Percentiles rank a stretch among this genome's conserved stretches.
These are phyloP conservation scores for Trichogramma dendrolimi DNA, from an alignment of 2,888 invertebrate species.

Conservation along the genomic window DNA sequence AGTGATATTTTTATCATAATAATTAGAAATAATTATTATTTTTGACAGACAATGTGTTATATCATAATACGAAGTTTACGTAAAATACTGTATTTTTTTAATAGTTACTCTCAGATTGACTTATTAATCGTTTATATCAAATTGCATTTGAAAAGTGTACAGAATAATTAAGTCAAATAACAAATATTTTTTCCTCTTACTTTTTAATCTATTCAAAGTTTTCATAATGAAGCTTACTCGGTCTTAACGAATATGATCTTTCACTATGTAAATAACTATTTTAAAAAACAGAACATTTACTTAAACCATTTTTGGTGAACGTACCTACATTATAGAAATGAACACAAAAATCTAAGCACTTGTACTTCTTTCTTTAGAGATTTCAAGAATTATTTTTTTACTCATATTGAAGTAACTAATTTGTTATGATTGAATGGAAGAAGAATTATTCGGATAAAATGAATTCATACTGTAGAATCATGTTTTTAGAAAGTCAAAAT, in stretches of 20 bases:
- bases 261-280: slow-evolving; percentile 21
- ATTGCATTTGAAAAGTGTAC: slow-evolving; percentile 22
- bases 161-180: slow-evolving; percentile 9
- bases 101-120: slow-evolving; percentile 14
- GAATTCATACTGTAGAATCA: slow-evolving; percentile 8
- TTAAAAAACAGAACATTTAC: slow-evolving; percentile 15
- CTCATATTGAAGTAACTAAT: slow-evolving; percentile 3
- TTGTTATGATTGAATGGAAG: slow-evolving; percentile 12
- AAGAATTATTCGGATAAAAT: slow-evolving; percentile 3
- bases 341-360: slow-evolving; percentile 21
- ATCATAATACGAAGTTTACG: slow-evolving; percentile 23
- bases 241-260: slow-evolving; percentile 11
- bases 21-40: slow-evolving; percentile 7
- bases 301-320: slow-evolving; percentile 15
- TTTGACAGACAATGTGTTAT: slow-evolving; percentile 15
- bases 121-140: slow-evolving; percentile 18
- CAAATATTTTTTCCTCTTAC: slow-evolving; percentile 11
- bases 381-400: slow-evolving; percentile 23
- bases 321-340: slow-evolving; percentile 15
- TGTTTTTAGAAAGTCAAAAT: slow-evolving; percentile 11
- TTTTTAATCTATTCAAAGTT: slow-evolving; percentile 14
- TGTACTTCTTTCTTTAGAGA: slow-evolving; percentile 24
- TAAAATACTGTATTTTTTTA: slow-evolving; percentile 18
- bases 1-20: slow-evolving; percentile 24
- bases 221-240: slow-evolving; percentile 1